phyloP scores from a whole-genome alignment of 1,140 invertebrate genomes.

The Leucophenga varia region DNA sequence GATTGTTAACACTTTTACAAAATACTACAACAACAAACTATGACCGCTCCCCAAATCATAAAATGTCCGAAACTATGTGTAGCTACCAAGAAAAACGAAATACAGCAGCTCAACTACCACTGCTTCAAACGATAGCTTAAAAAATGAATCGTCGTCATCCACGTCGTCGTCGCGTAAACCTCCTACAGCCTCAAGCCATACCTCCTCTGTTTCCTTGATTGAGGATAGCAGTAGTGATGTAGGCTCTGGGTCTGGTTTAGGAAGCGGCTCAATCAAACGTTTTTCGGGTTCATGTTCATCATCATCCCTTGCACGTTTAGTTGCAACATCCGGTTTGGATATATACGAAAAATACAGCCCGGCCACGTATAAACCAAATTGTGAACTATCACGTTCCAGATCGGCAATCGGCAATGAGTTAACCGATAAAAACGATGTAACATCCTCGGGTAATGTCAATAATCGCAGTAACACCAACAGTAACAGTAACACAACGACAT shows the following conservation, averaged over 20 bases:
- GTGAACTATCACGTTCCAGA: conserved; percentile 57
- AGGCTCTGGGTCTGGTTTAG: neutral
- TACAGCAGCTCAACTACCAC: conserved; percentile 9
- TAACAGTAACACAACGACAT: conserved; percentile 11
- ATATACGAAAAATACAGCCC: conserved; percentile 56
- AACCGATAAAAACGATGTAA: conserved; percentile 1
- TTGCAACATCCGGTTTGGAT: conserved; percentile 54
- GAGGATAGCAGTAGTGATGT: neutral
- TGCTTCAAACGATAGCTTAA: conserved; percentile 17
- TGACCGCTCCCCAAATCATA: conserved; percentile 3
- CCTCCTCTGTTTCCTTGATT: too few relatives aligned
- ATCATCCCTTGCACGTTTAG: conserved; percentile 51
- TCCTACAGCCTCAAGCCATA: too few relatives aligned
- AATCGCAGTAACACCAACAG: conserved; percentile 6
- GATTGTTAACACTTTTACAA: too few relatives aligned
- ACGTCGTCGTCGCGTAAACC: too few relatives aligned
- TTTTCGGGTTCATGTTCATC: conserved; percentile 50
- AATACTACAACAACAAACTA: conserved; percentile 11
- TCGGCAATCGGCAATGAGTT: conserved; percentile 35
- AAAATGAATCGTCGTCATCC: too few relatives aligned
- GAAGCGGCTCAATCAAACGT: conserved; percentile 26
- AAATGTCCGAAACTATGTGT: conserved; percentile 8
- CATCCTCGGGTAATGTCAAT: conserved; percentile 1
- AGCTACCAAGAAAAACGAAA: conserved; percentile 32
- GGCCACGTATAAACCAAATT: conserved; percentile 55